Percentiles rank a stretch among this genome's conserved stretches.
Conservation (phyloP, 2,888 invertebrate species). For the Atherix ibis region DNA sequence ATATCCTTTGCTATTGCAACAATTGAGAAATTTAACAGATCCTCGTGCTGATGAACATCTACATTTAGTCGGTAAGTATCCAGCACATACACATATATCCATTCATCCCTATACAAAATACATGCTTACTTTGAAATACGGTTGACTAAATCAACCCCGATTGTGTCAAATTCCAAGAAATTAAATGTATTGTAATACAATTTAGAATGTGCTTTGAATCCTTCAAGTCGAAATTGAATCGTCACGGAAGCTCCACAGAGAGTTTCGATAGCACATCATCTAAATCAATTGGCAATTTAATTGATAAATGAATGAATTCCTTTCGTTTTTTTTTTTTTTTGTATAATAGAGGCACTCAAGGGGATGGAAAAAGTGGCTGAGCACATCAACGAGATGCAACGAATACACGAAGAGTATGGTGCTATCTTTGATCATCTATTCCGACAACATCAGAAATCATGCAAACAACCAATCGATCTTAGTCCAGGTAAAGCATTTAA, state of each 20-base stretch:
- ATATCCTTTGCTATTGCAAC: slow-evolving; percentile 88
- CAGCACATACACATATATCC: neutral
- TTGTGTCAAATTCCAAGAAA: too few species aligned
- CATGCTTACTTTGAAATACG: too few species aligned
- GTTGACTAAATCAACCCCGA: too few species aligned
- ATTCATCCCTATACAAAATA: too few species aligned
- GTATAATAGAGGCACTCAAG: slow-evolving; percentile 68
- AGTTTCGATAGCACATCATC: too few species aligned
- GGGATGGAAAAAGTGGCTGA: slow-evolving; percentile 98
- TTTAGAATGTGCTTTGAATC: too few species aligned
- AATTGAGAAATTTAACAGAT: slow-evolving; percentile 85
- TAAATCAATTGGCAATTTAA: too few species aligned
- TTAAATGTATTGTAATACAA: too few species aligned
- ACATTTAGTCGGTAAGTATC: slow-evolving; percentile 67
- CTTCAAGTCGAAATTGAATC: too few species aligned
- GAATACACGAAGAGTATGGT: slow-evolving; percentile 98
- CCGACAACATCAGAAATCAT: slow-evolving; percentile 87
- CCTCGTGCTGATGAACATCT: slow-evolving; percentile 85
- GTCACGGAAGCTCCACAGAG: too few species aligned
- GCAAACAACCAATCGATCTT: slow-evolving; percentile 87
- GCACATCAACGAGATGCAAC: slow-evolving; percentile 99
- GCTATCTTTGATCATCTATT: slow-evolving; percentile 95
- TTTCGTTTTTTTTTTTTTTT: slow-evolving; percentile 1
- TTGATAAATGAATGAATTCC: too few species aligned
- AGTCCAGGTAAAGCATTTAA: slow-evolving; percentile 61